A percentile compares a stretch with the other conserved stretches of the same genome.
Conservation (phyloP, 2,113 vertebrate species). For the Tretioscincus oriximinensis region DNA sequence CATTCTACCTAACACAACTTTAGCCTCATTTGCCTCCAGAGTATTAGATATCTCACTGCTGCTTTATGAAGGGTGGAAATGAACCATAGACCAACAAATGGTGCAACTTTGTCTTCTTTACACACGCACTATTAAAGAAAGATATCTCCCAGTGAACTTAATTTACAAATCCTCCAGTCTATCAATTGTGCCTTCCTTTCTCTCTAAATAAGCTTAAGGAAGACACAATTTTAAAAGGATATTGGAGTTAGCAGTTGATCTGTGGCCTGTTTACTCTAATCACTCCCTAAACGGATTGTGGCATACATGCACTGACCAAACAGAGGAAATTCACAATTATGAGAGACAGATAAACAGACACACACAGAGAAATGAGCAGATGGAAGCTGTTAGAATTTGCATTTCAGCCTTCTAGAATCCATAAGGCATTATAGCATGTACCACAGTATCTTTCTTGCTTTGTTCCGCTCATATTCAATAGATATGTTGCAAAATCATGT, state of each 20-base stretch:
- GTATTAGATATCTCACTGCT: neutral
- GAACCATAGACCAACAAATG: neutral
- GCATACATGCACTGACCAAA: no score
- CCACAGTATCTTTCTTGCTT: neutral
- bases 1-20: slow-evolving; percentile 30
- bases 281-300: neutral
- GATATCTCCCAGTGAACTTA: neutral
- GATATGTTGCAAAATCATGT: neutral
- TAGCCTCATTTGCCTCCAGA: slow-evolving; percentile 34
- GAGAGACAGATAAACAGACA: no score
- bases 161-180: neutral
- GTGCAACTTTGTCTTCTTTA: slow-evolving; percentile 10
- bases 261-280: neutral
- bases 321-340: neutral
- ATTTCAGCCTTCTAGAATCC: no score
- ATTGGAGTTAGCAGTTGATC: neutral
- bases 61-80: slow-evolving; percentile 37
- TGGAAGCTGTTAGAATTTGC: no score
- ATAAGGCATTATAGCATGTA: no score
- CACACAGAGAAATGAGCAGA: no score
- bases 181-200: neutral
- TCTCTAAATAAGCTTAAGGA: slow-evolving; percentile 13
- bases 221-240: neutral
- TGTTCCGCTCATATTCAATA: neutral
- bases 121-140: slow-evolving; percentile 8